A percentile compares a stretch with the other conserved stretches of the same genome.
phyloP scores from a whole-genome alignment of 2,888 invertebrate species.

The Yponomeuta malinellus region DNA sequence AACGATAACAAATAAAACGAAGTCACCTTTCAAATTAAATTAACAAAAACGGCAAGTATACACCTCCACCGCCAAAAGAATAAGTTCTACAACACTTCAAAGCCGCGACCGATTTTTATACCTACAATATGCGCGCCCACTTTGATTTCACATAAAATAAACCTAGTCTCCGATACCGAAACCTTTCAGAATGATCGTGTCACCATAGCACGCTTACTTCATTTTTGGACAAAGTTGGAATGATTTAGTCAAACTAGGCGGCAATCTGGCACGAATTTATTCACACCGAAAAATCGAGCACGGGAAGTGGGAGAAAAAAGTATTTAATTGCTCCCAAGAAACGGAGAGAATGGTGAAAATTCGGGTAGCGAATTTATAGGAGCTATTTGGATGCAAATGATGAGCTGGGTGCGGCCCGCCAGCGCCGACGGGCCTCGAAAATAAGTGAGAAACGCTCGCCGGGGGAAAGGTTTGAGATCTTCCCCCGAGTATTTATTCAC shows the following conservation, averaged over 20 bases:
- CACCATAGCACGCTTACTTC: neutral
- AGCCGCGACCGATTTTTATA: neutral
- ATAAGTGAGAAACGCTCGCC: conserved; percentile 70
- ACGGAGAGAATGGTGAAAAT: conserved; percentile 67
- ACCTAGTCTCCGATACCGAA: neutral
- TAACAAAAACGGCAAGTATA: too few species aligned
- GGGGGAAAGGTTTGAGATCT: conserved; percentile 39
- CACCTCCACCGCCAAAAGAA: too few species aligned
- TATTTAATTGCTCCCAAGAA: conserved; percentile 74
- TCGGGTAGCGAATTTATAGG: conserved; percentile 73
- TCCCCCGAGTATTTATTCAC: conserved; percentile 62
- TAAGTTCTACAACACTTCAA: neutral
- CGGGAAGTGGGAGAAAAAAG: conserved; percentile 58
- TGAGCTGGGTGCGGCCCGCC: conserved; percentile 60
- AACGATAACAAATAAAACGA: too few species aligned
- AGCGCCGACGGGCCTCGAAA: conserved; percentile 61
- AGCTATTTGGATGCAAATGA: conserved; percentile 75
- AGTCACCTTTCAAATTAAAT: too few species aligned
- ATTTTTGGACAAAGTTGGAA: conserved; percentile 35
- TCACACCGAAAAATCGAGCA: conserved; percentile 56
- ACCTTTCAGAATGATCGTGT: neutral
- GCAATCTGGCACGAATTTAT: conserved; percentile 65
- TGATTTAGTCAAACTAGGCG: conserved; percentile 58
- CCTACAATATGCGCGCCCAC: neutral
- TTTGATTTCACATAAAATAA: neutral